Evolutionary conservation across 2,113 vertebrate species (phyloP), one percentile per base, ranked within the genome.

Genomic region (Phalacrocorax carbo): DNA sequence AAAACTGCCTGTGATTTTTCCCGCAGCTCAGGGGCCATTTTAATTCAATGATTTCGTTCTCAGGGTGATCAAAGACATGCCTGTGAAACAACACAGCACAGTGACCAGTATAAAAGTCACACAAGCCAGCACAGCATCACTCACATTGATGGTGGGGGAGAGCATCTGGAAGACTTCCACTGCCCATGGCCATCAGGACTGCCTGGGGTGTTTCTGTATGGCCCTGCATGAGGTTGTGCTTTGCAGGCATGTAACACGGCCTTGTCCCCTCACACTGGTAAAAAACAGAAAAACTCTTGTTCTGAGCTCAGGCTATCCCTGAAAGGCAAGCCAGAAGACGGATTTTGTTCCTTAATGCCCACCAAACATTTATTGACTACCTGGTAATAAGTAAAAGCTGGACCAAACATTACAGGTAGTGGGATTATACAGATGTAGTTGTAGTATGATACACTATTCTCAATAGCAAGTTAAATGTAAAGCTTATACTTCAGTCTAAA

Each of bases 121-220:
- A 66, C 15, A 51, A 32, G 32, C 36, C 36, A 48, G 22, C n/a
- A 44, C 0, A 0, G 23, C 32, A 73, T n/a, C 5, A 3, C 13
- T 91, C 13, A 15, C 5, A 10, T 7, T 49, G 49, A 9, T 5
- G 32, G 15, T 6, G 11, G 38, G 13, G 42, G 26, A 71, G 34
- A 64, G 32, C 36, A 79, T 36, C 57, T 83, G 46, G 40, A 75
- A 87, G 18, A 16, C 8, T 82, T 61, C 21, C 80, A 25, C 14
- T 2, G 6, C 46, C 51, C 46, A 49, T 0, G 0, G 34, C 23
- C 1, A 0, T 18, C 38, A 34, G 34, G 21, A 6, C 13, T 71
- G 66, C 71, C n/a, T 15, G 30, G 20, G 18, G 11, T 68, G 30
- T 26, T 82, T 64, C 86, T 49, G 12, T 11, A 54, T 1, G 15